Evolutionary conservation across 2,113 vertebrate genomes (phyloP).

Genomic region (Shinisaurus crocodilurus): DNA sequence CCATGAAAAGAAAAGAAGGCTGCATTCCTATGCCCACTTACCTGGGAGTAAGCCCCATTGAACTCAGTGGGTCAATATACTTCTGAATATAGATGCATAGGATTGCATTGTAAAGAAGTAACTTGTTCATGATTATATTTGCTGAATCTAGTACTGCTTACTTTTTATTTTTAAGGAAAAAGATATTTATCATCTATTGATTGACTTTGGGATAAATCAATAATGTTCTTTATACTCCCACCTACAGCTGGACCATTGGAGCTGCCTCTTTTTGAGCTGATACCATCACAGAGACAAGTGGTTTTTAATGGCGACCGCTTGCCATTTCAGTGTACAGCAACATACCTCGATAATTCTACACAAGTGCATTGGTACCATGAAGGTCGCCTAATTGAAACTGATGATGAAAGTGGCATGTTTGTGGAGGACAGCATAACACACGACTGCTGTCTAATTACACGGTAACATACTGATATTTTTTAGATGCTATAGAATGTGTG

Average conservation of each 20-base stretch:
- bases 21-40: background rate
- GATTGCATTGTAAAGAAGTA: background rate
- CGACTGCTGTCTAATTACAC: conserved; percentile 91
- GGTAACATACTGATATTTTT: conserved; percentile 73
- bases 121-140: background rate
- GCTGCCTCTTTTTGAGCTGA: conserved; percentile 90
- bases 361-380: conserved; percentile 85
- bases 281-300: conserved; percentile 89
- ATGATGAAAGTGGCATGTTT: conserved; percentile 83
- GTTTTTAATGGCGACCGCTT: conserved; percentile 90
- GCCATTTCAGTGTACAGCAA: conserved; percentile 89
- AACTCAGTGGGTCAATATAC: background rate
- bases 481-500: background rate
- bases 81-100: background rate
- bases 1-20: background rate
- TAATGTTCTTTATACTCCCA: background rate
- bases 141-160: background rate
- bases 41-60: background rate
- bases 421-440: conserved; percentile 90
- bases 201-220: background rate
- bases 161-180: background rate
- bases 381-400: conserved; percentile 73
- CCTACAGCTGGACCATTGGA: conserved; percentile 85
- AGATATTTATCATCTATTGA: background rate
- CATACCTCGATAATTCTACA: conserved; percentile 81